These are phyloP conservation scores for Zoanthus gigantus DNA, from an alignment of 92 coral and sea anemone genomes.

Conservation along the genomic window DNA sequence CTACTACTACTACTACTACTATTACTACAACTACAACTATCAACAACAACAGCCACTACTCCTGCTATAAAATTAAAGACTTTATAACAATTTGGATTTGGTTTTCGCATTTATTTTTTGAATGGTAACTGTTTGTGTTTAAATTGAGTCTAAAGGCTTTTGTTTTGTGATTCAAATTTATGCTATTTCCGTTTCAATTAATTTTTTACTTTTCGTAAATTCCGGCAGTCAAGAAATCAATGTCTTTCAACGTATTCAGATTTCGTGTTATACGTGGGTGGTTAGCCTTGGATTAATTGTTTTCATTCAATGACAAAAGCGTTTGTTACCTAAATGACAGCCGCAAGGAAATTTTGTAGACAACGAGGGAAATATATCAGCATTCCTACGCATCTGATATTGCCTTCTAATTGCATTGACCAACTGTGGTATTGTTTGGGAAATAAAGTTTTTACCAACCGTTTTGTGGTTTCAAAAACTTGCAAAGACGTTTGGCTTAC, in stretches of 20 bases:
- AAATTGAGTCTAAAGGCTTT: not conserved
- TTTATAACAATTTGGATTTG: not conserved
- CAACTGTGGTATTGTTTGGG: conserved; percentile 25
- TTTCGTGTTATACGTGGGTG: conserved; percentile 46
- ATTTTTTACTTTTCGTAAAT: not conserved
- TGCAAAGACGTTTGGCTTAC: not conserved
- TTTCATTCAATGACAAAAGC: conserved; percentile 25
- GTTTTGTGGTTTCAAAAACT: not conserved
- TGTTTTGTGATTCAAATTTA: not conserved
- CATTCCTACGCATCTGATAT: conserved; percentile 34
- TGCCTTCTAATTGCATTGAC: not conserved
- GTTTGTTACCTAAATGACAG: conserved; percentile 33
- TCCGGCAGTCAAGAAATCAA: not conserved
- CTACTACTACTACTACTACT: conserved; percentile 6
- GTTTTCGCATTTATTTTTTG: not conserved
- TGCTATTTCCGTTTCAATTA: not conserved
- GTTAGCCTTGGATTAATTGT: conserved; percentile 15
- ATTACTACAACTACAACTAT: not conserved
- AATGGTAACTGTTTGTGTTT: not conserved
- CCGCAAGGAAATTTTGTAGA: conserved; percentile 42
- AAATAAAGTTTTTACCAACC: not conserved
- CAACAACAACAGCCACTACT: not conserved
- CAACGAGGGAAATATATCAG: not conserved
- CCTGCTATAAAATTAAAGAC: not conserved
- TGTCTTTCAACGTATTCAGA: not conserved